These are phyloP conservation scores for Shinisaurus crocodilurus DNA, from an alignment of 2,113 vertebrate species.

Conservation along the genomic window DNA sequence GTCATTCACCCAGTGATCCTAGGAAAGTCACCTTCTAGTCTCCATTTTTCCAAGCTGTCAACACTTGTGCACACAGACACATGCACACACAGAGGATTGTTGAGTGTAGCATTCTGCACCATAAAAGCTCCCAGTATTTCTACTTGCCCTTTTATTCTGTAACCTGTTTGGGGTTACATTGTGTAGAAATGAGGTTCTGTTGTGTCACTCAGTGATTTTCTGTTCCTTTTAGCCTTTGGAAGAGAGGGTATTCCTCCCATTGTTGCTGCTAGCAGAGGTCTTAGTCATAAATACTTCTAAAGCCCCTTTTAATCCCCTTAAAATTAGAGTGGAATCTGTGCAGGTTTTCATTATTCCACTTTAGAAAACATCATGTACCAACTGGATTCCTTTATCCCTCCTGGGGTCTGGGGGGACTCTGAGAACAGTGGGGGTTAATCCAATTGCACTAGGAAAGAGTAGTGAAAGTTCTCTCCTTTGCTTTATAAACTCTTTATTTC, in stretches of 20 bases:
- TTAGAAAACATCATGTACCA: constrained; percentile 58
- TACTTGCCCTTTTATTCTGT: constrained; percentile 46
- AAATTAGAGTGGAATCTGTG: constrained; percentile 67
- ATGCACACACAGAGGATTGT: neutral
- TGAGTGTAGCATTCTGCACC: neutral
- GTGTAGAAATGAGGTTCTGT: constrained; percentile 62
- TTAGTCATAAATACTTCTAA: constrained; percentile 53
- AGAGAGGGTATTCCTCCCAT: constrained; percentile 49
- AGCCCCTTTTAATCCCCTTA: constrained; percentile 71
- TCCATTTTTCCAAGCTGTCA: neutral
- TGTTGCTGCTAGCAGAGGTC: constrained; percentile 6
- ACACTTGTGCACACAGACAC: too few relatives aligned
- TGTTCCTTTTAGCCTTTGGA: constrained; percentile 66
- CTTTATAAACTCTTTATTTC: neutral
- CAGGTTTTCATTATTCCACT: constrained; percentile 63
- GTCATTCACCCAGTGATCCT: neutral
- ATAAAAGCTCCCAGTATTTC: neutral
- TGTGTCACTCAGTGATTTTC: constrained; percentile 67
- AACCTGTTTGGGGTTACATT: constrained; percentile 20
- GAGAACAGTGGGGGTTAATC: neutral
- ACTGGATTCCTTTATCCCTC: constrained; percentile 61
- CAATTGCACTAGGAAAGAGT: neutral
- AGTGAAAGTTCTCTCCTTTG: constrained; percentile 15
- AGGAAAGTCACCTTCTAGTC: neutral
- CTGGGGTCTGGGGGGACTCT: neutral